Evolutionary conservation across 2,797 vertebrate species (phyloP).

Genomic region (Schizopygopsis pylzovi): DNA sequence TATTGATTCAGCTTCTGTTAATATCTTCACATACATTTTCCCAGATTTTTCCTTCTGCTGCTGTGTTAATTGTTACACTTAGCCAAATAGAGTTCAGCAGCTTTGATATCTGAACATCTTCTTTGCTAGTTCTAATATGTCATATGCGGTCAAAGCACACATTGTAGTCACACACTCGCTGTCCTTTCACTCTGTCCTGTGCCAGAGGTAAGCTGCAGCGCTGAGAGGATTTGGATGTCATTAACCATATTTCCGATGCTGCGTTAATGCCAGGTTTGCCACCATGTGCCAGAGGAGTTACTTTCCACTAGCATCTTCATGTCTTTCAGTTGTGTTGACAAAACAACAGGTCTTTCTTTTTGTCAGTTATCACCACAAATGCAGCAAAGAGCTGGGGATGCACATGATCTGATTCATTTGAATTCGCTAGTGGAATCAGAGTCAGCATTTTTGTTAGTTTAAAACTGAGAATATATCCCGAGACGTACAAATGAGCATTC

Average conservation of each 20-base stretch:
- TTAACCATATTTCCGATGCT: conserved; percentile 49
- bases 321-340: conserved; percentile 11
- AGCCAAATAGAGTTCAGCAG: background rate
- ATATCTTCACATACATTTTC: background rate
- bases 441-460: too few relatives aligned
- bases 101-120: background rate
- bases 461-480: background rate
- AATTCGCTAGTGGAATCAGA: too few relatives aligned
- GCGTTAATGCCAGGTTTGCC: conserved; percentile 36
- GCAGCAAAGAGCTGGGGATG: background rate
- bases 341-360: background rate
- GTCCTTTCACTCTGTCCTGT: conserved; percentile 31
- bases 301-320: conserved; percentile 24
- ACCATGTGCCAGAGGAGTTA: conserved; percentile 12
- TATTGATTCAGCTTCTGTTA: conserved; percentile 8
- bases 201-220: conserved; percentile 49
- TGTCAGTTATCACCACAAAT: background rate
- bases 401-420: background rate
- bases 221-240: conserved; percentile 52
- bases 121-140: conserved; percentile 1
- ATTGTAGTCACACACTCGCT: conserved; percentile 2
- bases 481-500: background rate
- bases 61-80: conserved; percentile 2
- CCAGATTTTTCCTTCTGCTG: background rate
- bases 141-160: conserved; percentile 14